Base-by-base conservation (phyloP, 2,888 invertebrate species). In the Rotaria sp. region DNA sequence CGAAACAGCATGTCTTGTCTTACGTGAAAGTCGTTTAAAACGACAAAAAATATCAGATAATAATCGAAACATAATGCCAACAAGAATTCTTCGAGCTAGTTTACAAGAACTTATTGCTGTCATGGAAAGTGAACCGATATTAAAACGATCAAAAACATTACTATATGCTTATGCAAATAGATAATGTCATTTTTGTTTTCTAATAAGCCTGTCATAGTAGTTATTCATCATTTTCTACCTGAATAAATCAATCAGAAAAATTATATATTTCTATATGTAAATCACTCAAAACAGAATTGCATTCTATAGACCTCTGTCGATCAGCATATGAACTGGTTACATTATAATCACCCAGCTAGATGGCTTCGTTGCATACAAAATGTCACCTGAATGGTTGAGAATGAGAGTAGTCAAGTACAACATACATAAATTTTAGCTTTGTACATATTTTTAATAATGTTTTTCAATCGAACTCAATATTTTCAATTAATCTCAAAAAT, bases 221-320 rank as follows among this genome's bases (percentile, higher is more conserved):
- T 50, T 18, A 50, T 18, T 15, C 15, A 4, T 50, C 18, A 3
- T 50, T 10, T 13, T 50, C 18, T 50, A 50, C 4, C 13, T 50
- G 18, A 50, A 18, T 50, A 50, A 50, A 18, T 50, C 13, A 50
- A 50, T 50, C 50, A 50, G 50, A 50, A 18, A 50, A 50, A 18
- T 4, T 2, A 50, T 18, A 50, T 4, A 18, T 50, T 5, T 50
- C 3, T 18, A 50, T 3, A 18, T 50, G 15, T 50, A 50, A 50
- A 50, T 50, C 18, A 18, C 18, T 50, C 18, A 5, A 24, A 52
- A 24, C 24, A 67, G 35, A 67, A 35, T 67, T 35, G 30, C 67
- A 35, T 67, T 67, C 67, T 67, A 67, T 30, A 67, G 67, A 30
- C 67, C 67, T 67, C 67, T 67, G 35, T 67, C 35, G 67, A 67